These are phyloP conservation scores for Lasioglossum leucozonium DNA, from an alignment of 2,888 invertebrate genomes.

Conservation along the genomic window DNA sequence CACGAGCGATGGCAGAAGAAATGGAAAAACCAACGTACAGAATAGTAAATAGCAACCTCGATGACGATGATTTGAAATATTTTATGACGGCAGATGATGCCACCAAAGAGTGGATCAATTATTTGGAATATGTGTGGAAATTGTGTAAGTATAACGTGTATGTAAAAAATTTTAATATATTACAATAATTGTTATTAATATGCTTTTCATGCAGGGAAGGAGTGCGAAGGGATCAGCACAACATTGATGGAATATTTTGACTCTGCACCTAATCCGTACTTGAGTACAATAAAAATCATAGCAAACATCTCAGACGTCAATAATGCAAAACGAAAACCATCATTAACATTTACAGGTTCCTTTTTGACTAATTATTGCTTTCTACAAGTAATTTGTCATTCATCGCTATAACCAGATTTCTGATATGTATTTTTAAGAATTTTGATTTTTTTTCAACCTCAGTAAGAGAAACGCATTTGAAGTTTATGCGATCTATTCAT, in stretches of 20 bases:
- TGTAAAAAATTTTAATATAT: neutral
- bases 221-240: slow-evolving; percentile 85
- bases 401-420: neutral
- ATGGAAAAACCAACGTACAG: neutral
- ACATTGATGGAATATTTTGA: slow-evolving; percentile 85
- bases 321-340: slow-evolving; percentile 87
- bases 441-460: neutral
- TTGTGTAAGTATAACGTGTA: slow-evolving; percentile 73
- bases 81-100: slow-evolving; percentile 75
- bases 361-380: neutral
- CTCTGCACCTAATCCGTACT: slow-evolving; percentile 87
- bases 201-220: slow-evolving; percentile 85
- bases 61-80: slow-evolving; percentile 47
- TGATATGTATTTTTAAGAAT: neutral
- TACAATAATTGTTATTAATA: neutral
- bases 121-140: slow-evolving; percentile 78
- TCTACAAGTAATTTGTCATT: neutral
- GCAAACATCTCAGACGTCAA: slow-evolving; percentile 88
- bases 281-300: slow-evolving; percentile 87
- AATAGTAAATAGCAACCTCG: neutral
- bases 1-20: slow-evolving; percentile 7
- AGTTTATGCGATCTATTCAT: neutral
- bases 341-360: slow-evolving; percentile 86
- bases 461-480: neutral
- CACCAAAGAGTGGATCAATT: slow-evolving; percentile 77